A percentile compares a stretch with the other conserved stretches of the same genome.
phyloP scores from a whole-genome alignment of 92 coral and sea anemone genomes.

The Actinernus sp. region DNA sequence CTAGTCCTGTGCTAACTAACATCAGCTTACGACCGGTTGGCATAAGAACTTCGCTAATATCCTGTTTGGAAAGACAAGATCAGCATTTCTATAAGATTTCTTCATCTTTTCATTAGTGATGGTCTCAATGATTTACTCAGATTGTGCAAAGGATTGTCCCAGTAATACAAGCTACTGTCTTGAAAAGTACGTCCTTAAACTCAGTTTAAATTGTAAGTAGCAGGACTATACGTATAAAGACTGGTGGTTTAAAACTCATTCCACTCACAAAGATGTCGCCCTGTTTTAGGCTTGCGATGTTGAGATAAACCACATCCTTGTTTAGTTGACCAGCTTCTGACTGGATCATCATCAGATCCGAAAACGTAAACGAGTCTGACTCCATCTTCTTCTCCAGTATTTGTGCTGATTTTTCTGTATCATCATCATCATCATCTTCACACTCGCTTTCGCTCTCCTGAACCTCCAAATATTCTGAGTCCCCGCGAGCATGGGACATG shows the following conservation, averaged over 20 bases:
- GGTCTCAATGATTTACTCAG: no score
- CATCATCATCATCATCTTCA: conserved; percentile 1
- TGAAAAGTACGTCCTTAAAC: no score
- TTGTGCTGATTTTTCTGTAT: not conserved
- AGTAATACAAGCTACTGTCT: no score
- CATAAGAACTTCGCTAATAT: conserved; percentile 79
- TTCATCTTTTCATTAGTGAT: no score
- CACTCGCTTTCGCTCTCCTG: conserved; percentile 44
- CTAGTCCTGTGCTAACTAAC: conserved; percentile 88
- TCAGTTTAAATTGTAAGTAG: no score
- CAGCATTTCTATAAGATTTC: no score
- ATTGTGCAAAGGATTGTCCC: no score
- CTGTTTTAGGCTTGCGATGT: conserved; percentile 78
- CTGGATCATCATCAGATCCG: conserved; percentile 69
- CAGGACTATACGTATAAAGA: no score
- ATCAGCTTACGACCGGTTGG: conserved; percentile 90
- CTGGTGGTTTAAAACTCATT: no score
- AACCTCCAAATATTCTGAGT: conserved; percentile 53
- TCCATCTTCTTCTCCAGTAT: conserved; percentile 41
- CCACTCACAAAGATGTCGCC: conserved; percentile 97
- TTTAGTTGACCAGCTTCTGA: conserved; percentile 70
- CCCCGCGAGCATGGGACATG: conserved; percentile 76
- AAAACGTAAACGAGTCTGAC: conserved; percentile 44
- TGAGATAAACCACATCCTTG: conserved; percentile 78
- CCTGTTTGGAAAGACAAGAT: no score